Evolutionary conservation across 2,888 invertebrate genomes (phyloP), one percentile per base, ranked within the genome.

Genomic region (Macrophya annulata): DNA sequence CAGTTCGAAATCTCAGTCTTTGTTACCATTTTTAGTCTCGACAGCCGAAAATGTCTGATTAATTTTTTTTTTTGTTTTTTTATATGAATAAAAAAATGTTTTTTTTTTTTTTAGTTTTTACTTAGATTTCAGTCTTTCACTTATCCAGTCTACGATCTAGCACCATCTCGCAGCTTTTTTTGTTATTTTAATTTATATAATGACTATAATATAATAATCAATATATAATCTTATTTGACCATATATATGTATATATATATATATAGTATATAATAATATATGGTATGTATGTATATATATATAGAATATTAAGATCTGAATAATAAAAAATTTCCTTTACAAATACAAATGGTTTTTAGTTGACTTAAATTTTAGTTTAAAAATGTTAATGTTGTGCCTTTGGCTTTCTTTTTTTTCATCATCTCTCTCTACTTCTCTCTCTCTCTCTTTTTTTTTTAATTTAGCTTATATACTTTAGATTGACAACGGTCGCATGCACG

Each of bases 101-200:
- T 12, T 77, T 8, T 37, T 17, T 83, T 45, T 83, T 21, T 83
- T 68, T 68, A 8, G n/a, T 81, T 62, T 43, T 59, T 43, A 21
- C 55, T 31, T 55, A 83, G 83, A 83, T 83, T 85, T 83, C 85
- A 88, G 88, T 88, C 88, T 87, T 87, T 87, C 85, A 88, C 85
- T 88, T 87, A 89, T 89, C 82, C 90, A 91, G 90, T 91, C 91
- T 90, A 90, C 89, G 79, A 86, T 90, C 88, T 90, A 91, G 90
- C 90, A 91, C 90, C 90, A 89, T 90, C 88, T 87, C 89, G 86
- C 89, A 90, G 89, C 89, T 89, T 86, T 83, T 59, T 31, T 31
- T 31, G 3, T 31, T 31, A 31, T 31, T 31, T 31, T 31, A 31
- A 31, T 31, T 31, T 31, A 31, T 71, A 83, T 68, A 83, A 83